Evolutionary conservation across 2,797 vertebrate species (phyloP), one percentile per base, ranked within the genome.

Genomic region (Podarcis lilfordi): DNA sequence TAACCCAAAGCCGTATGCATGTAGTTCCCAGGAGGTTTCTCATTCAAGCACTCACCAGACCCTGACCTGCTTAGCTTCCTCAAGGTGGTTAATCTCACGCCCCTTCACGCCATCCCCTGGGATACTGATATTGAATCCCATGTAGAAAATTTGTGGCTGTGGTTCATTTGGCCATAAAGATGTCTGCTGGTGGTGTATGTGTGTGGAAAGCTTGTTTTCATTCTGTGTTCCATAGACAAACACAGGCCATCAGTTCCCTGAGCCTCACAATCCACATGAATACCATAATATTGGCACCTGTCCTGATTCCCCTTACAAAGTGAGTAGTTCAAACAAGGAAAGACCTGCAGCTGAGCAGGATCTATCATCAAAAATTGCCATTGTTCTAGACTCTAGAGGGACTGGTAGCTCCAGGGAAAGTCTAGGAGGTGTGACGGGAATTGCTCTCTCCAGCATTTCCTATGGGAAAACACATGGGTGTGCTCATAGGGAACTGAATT

Each of bases 401-500:
- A 94, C 94, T 94, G 91, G 0, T 3, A 95, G 91, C 92, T 89
- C 95, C 95, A 93, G 95, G 75, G 91, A 95, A 95, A 96, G 95
- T 81, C 95, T 95, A 92, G 61, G 90, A 94, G 96, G 96, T 96
- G 96, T 94, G 95, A 94, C 94, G 96, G 96, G 96, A 97, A 96
- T 94, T 96, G 96, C 96, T 97, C 92, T 92, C 91, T 96, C 96
- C 95, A 95, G 93, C 86, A 77, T 95, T 97, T 97, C 96, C 96
- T 97, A 92, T 97, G 97, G 96, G 97, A 97, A 97, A 95, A 89
- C 93, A 72, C 92, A 90, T 91, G 75, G 89, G 93, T 95, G 95
- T 95, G 94, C 95, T 94, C 9, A 86, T 91, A 95, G 88, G 84
- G 93, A 89, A 91, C 91, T 66, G 90, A 93, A 90, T 93, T 94